These are phyloP conservation scores for Mnemiopsis leidyi DNA, from an alignment of 37 sponge, comb jelly and placozoan species.

Conservation along the genomic window DNA sequence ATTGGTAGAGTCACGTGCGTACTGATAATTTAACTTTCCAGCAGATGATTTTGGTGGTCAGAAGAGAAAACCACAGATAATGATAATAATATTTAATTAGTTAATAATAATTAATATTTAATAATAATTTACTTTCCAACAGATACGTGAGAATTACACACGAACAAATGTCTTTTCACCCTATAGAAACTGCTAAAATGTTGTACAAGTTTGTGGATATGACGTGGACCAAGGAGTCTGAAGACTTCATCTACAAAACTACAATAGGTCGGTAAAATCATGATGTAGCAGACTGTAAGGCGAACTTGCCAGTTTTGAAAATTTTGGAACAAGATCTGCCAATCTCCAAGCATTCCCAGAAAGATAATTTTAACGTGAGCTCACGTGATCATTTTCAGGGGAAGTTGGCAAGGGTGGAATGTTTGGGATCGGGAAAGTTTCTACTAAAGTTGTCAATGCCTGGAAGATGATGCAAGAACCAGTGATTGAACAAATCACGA, in stretches of 20 bases:
- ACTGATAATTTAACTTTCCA: too few species aligned
- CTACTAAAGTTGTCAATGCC: background rate
- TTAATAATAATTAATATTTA: too few species aligned
- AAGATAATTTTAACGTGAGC: too few species aligned
- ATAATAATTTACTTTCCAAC: background rate
- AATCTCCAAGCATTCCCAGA: too few species aligned
- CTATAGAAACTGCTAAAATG: slow-evolving; percentile 40
- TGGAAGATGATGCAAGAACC: background rate
- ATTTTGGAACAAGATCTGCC: too few species aligned
- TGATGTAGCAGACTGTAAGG: too few species aligned
- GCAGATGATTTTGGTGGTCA: too few species aligned
- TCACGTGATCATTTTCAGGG: background rate
- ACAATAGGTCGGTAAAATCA: slow-evolving; percentile 28
- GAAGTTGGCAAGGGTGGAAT: background rate
- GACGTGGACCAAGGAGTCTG: slow-evolving; percentile 1
- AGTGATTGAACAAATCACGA: background rate
- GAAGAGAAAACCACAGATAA: too few species aligned
- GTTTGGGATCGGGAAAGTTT: slow-evolving; percentile 29
- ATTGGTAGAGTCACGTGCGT: too few species aligned
- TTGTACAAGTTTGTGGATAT: slow-evolving; percentile 46
- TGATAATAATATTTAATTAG: too few species aligned
- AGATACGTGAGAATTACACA: slow-evolving; percentile 49
- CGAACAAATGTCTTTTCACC: slow-evolving; percentile 46
- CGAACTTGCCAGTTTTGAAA: too few species aligned
- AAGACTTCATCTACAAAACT: slow-evolving; percentile 4